Base-by-base conservation (phyloP, 1,140 invertebrate species). In the Scaptomyza graminum region DNA sequence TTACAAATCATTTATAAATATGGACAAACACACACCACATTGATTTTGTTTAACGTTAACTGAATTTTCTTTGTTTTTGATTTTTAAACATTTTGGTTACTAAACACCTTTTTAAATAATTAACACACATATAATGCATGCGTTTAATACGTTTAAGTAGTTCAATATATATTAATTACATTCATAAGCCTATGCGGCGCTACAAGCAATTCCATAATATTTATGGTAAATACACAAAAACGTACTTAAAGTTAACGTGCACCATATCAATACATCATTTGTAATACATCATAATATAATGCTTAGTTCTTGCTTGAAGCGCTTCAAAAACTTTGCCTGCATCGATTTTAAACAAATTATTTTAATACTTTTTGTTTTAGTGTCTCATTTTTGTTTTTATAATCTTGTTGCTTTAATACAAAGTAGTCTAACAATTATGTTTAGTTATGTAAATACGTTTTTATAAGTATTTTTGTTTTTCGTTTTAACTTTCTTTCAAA, bases 401-500 rank as follows among this genome's bases (percentile, higher is more conserved):
- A 55, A 60, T 66, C 46, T 74, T 22, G 50, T 65, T 62, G 22
- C 22, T 52, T 72, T 78, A 72, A 66, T 75, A 69, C 63, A 80
- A 85, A 75, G 62, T 72, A 74, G 51, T 18, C 60, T 72, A 79
- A 44, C 55, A 62, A 60, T 62, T 67, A 76, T 69, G 46, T 79
- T 67, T 74, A 71, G n/a, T n/a, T 73, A 79, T 76, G 65, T 85
- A 68, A 66, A 67, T 64, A 22, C 18, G 18, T 62, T 31, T 31
- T 5, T 6, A 31, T 31, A 60, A 64, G 31, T 54, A 54, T 61
- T 75, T 60, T 41, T 41, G n/a, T 41, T n/a, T n/a, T 41, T n/a
- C n/a, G n/a, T 5, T 46, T 73, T 66, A 57, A 1, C 5, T 28
- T 51, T 62, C 80, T 73, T 76, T 77, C 51, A 81, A 87, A 90